A percentile compares a stretch with the other conserved stretches of the same genome.
These are phyloP conservation scores for Catotricha subobsoleta DNA, from an alignment of 2,888 invertebrate genomes.

Conservation along the genomic window DNA sequence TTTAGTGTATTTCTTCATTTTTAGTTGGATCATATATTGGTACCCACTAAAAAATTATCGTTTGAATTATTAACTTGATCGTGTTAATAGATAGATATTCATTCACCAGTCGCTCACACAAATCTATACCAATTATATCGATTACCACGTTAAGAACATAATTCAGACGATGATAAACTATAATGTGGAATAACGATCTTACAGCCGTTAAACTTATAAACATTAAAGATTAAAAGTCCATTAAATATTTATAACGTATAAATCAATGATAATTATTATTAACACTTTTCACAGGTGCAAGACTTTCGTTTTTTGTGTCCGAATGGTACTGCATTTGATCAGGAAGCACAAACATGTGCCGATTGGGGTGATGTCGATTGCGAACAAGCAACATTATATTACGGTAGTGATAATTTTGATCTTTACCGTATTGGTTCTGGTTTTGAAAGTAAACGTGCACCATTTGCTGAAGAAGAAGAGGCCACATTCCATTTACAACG, in stretches of 20 bases:
- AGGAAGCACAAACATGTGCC: constrained; percentile 81
- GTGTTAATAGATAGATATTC: too few relatives aligned
- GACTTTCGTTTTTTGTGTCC: constrained; percentile 79
- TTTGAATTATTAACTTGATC: too few relatives aligned
- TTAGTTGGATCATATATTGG: neutral
- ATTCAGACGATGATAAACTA: too few relatives aligned
- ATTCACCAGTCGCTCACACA: too few relatives aligned
- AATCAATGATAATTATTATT: neutral
- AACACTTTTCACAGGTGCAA: constrained; percentile 39
- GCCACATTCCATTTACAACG: constrained; percentile 53
- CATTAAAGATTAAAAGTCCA: neutral
- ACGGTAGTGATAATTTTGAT: constrained; percentile 70
- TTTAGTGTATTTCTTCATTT: neutral
- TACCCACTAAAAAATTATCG: neutral
- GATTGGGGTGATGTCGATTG: constrained; percentile 85
- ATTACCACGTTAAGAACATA: too few relatives aligned
- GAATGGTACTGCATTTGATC: constrained; percentile 78
- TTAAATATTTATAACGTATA: neutral
- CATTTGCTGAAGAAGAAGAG: constrained; percentile 44
- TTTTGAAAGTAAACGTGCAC: constrained; percentile 47
- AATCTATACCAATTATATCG: too few relatives aligned
- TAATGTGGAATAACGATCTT: too few relatives aligned
- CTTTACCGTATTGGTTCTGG: constrained; percentile 65
- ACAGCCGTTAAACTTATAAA: neutral
- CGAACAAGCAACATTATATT: constrained; percentile 59